Conservation (phyloP, 1,140 invertebrate species). For the Myzus persicae region DNA sequence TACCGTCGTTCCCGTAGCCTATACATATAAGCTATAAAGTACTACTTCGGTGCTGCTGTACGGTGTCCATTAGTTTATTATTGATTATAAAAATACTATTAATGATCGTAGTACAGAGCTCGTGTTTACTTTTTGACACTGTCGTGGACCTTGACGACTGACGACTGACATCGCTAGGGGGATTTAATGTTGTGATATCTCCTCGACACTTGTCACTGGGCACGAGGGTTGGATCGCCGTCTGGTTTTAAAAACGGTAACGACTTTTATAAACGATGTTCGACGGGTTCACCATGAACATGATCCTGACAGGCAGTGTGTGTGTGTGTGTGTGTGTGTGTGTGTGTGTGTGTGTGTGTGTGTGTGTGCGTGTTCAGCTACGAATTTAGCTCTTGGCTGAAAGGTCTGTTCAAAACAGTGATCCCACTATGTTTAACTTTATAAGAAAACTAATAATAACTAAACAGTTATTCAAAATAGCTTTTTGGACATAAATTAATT, state of each 20-base stretch:
- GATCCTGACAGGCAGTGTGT: background rate
- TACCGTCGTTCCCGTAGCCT: background rate
- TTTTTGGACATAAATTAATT: background rate
- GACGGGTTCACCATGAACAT: background rate
- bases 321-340: background rate
- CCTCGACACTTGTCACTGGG: background rate
- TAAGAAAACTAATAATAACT: background rate
- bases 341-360: background rate
- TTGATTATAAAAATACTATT: conserved; percentile 31
- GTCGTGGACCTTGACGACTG: background rate
- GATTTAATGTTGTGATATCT: background rate
- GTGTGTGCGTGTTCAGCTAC: background rate
- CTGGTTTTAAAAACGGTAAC: background rate
- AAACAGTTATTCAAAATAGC: background rate
- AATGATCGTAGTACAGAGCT: background rate
- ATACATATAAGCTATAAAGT: background rate
- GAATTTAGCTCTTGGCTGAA: background rate
- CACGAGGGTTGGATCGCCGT: background rate
- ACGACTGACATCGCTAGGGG: background rate
- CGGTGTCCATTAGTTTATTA: background rate
- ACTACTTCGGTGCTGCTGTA: background rate
- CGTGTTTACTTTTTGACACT: background rate
- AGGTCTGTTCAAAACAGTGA: background rate
- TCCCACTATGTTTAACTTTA: background rate
- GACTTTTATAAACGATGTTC: conserved; percentile 28